A percentile compares a stretch with the other conserved stretches of the same genome.
Evolutionary conservation across 2,113 vertebrate species (phyloP).

Genomic region (Neotoma lepida): DNA sequence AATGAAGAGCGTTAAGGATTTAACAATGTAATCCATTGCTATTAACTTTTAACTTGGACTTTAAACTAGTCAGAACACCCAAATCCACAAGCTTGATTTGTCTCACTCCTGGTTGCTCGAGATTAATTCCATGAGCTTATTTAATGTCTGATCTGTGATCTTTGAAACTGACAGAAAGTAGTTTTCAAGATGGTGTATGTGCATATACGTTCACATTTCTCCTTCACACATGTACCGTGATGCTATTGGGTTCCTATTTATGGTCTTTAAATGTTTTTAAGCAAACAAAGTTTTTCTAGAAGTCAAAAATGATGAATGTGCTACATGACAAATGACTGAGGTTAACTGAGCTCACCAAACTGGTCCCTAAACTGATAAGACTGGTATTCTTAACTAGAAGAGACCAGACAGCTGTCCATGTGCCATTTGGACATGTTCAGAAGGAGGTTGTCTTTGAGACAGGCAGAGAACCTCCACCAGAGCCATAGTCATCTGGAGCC

Average conservation of each 20-base stretch:
- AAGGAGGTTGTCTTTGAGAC: background rate
- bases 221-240: background rate
- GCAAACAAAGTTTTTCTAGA: background rate
- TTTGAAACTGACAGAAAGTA: background rate
- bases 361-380: background rate
- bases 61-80: background rate
- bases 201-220: background rate
- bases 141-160: background rate
- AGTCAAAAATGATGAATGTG: background rate
- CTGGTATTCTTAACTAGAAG: background rate
- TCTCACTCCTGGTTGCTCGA: background rate
- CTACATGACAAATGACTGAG: background rate
- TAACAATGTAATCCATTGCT: background rate
- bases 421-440: background rate
- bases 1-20: background rate
- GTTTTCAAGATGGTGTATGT: background rate
- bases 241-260: background rate
- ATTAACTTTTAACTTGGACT: background rate
- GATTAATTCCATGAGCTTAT: background rate
- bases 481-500: background rate
- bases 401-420: too few species aligned
- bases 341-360: background rate
- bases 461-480: background rate
- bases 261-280: background rate
- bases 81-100: too few species aligned